Evolutionary conservation across 2,888 invertebrate genomes (phyloP).

Genomic region (Heliconius sara): DNA sequence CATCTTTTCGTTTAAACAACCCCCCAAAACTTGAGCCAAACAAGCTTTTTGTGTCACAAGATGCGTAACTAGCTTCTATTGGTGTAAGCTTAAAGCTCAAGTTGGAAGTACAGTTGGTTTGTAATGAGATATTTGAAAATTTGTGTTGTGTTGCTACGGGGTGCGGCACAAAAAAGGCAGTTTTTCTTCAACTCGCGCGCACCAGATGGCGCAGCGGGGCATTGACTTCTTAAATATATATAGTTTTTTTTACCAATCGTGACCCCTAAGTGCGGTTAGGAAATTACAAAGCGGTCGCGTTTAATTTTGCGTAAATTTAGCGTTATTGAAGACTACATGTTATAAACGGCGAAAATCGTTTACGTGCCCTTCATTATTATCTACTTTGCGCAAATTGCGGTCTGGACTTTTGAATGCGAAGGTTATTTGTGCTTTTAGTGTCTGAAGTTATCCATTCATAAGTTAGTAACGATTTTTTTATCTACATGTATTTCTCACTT

Average conservation of each 20-base stretch:
- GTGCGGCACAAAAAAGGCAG: slow-evolving; percentile 58
- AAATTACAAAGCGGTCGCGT: slow-evolving; percentile 61
- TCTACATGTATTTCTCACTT: background rate
- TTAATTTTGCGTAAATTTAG: slow-evolving; percentile 67
- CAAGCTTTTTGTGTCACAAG: background rate
- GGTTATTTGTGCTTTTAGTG: slow-evolving; percentile 9
- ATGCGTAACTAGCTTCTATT: slow-evolving; percentile 29
- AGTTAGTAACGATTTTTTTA: background rate
- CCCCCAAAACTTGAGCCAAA: slow-evolving; percentile 48
- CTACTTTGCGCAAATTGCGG: slow-evolving; percentile 30
- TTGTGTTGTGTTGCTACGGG: slow-evolving; percentile 60
- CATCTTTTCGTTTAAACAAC: slow-evolving; percentile 49
- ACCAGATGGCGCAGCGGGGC: slow-evolving; percentile 76
- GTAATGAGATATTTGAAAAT: slow-evolving; percentile 38
- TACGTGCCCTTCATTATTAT: slow-evolving; percentile 32
- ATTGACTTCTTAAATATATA: slow-evolving; percentile 73
- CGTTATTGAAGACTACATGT: slow-evolving; percentile 44
- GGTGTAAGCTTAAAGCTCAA: slow-evolving; percentile 45
- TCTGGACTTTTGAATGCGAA: slow-evolving; percentile 12
- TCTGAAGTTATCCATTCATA: slow-evolving; percentile 3
- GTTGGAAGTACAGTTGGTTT: slow-evolving; percentile 30
- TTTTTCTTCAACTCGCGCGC: slow-evolving; percentile 61
- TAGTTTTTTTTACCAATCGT: slow-evolving; percentile 69
- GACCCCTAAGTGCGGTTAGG: slow-evolving; percentile 76
- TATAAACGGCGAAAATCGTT: slow-evolving; percentile 36